Conservation (phyloP, 35 echinoderm and acorn worm genomes). For the Strongylocentrotus purpuratus region DNA sequence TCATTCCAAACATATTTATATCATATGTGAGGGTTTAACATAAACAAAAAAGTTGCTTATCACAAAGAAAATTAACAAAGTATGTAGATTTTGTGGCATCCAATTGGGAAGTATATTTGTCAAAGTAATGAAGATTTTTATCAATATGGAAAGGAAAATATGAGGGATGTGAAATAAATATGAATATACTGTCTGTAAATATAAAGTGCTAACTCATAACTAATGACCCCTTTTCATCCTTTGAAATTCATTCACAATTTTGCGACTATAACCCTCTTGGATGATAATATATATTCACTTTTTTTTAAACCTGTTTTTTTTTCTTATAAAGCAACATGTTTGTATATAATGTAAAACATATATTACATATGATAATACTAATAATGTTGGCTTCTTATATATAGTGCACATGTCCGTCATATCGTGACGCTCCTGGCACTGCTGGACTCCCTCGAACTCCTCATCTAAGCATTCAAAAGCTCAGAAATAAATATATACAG, state of each 20-base stretch:
- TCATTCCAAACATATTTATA: background rate
- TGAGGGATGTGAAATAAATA: background rate
- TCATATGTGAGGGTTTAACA: background rate
- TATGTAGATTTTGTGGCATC: background rate
- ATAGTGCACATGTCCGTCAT: no score
- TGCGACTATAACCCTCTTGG: background rate
- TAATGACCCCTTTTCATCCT: background rate
- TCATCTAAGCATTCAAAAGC: background rate
- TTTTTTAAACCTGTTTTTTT: background rate
- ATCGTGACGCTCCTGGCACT: background rate
- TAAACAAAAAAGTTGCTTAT: background rate
- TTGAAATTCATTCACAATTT: background rate
- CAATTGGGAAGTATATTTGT: no score
- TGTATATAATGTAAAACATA: background rate
- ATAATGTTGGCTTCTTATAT: no score
- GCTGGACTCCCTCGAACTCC: background rate
- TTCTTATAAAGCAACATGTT: background rate
- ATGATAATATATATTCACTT: background rate
- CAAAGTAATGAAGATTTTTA: background rate
- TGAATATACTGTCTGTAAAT: background rate
- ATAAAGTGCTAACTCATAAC: background rate
- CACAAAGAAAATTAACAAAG: background rate
- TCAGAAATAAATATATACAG: background rate
- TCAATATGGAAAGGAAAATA: background rate
- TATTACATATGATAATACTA: background rate